phyloP scores from a whole-genome alignment of 2,888 invertebrate genomes.

The Clitarchus hookeri region DNA sequence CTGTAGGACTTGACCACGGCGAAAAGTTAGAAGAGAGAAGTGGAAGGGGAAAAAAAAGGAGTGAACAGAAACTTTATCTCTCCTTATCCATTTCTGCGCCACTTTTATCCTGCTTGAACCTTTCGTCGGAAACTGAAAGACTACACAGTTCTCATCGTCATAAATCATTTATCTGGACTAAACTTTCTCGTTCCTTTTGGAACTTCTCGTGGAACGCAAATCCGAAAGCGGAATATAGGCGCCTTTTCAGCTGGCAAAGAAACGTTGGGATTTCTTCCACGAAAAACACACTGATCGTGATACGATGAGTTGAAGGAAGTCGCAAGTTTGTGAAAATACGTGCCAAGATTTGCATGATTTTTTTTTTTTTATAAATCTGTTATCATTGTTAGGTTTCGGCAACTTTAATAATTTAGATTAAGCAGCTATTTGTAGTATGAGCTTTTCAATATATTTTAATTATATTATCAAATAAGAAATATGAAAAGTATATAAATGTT shows the following conservation, averaged over 20 bases:
- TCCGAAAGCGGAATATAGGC: not conserved
- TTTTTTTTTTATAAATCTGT: not conserved
- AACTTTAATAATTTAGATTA: too few species aligned
- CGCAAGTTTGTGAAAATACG: too few species aligned
- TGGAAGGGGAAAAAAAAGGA: not conserved
- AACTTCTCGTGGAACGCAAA: not conserved
- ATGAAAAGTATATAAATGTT: too few species aligned
- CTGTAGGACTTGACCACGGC: not conserved
- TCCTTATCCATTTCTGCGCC: conserved; percentile 3
- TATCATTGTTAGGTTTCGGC: not conserved
- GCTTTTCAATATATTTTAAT: too few species aligned
- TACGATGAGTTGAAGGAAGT: not conserved
- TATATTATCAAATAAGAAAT: too few species aligned
- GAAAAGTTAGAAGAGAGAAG: not conserved
- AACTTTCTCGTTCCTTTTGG: not conserved
- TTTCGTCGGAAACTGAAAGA: not conserved
- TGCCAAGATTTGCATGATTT: too few species aligned
- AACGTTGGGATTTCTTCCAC: not conserved
- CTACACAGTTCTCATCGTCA: not conserved
- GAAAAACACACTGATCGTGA: not conserved
- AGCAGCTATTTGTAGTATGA: too few species aligned
- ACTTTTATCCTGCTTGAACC: conserved; percentile 14
- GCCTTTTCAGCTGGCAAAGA: not conserved
- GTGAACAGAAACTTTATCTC: not conserved
- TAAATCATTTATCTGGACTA: not conserved